Base-by-base conservation (phyloP, 1,140 invertebrate genomes). In the Drosophila ironensis region DNA sequence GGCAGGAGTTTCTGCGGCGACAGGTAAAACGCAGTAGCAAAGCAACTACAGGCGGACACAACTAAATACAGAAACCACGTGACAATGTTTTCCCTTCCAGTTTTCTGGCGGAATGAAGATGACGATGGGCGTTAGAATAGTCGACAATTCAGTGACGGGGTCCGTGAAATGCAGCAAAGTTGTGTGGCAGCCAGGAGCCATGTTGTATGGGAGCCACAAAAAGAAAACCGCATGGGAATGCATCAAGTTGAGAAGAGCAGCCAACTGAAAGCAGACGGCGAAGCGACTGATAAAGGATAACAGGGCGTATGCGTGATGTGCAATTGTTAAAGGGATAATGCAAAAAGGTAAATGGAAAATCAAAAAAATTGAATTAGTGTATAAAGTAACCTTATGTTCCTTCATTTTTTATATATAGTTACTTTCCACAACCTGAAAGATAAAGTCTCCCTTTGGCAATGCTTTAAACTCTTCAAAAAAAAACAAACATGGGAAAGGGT, bases 51-150 rank as follows among this genome's bases (percentile, higher is more conserved):
- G 50, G 57, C 50, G 40, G 48, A 30, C 42, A 48, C 69, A 84
- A 69, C 77, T 77, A 82, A 82, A 84, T 82, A 82, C 69, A 73
- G 84, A 81, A 84, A 84, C 77, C 77, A 82, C 77, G 77, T 82
- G 77, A 82, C 78, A 82, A 82, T 84, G 77, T 84, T 72, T 82
- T 66, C 47, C 57, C 41, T 9, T 37, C 33, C 35, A 9, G 28
- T 19, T 14, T 25, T 6, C 12, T n/a, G 9, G 28, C 12, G 7
- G 52, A 33, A 12, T 33, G 20, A 20, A 12, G 19, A 63, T 28
- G 40, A 38, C 56, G 59, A 40, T 17, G n/a, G 28, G 9, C 24
- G 22, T 11, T 12, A 22, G 59, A 46, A 37, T 20, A 66, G 59
- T 37, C 64, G 24, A 54, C 56, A 56, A 41, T 56, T 24, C 56